A percentile compares a stretch with the other conserved stretches of the same genome.
These are phyloP conservation scores for Rhingia campestris DNA, from an alignment of 2,888 invertebrate species.

Conservation along the genomic window DNA sequence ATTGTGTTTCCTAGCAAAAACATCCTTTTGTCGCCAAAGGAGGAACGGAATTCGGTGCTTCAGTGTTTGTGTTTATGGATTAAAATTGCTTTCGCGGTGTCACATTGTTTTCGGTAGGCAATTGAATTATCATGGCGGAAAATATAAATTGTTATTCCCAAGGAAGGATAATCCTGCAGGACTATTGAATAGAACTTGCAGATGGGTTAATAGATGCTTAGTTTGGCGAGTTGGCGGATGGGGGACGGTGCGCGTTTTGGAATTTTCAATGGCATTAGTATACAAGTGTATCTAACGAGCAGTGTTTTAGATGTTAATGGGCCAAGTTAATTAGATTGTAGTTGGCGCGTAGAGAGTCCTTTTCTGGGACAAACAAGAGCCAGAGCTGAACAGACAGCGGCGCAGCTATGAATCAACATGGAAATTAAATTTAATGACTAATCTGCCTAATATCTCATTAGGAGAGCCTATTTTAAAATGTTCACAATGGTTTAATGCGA, in stretches of 20 bases:
- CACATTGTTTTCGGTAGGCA: slow-evolving; percentile 64
- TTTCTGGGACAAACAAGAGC: neutral
- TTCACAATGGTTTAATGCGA: slow-evolving; percentile 6
- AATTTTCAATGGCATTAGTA: slow-evolving; percentile 41
- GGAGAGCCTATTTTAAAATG: neutral
- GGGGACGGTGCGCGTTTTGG: slow-evolving; percentile 19
- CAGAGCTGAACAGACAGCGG: neutral
- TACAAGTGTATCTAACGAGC: slow-evolving; percentile 38
- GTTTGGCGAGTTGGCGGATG: slow-evolving; percentile 15
- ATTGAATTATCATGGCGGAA: slow-evolving; percentile 68
- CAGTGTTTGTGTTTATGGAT: slow-evolving; percentile 54
- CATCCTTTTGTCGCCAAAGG: slow-evolving; percentile 37
- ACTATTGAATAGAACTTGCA: slow-evolving; percentile 29
- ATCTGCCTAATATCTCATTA: slow-evolving; percentile 20
- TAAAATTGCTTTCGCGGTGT: slow-evolving; percentile 70
- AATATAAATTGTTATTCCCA: slow-evolving; percentile 67
- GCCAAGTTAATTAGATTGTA: slow-evolving; percentile 59
- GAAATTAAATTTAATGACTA: slow-evolving; percentile 36
- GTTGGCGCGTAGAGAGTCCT: slow-evolving; percentile 1
- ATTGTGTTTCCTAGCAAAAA: slow-evolving; percentile 44
- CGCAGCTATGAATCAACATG: slow-evolving; percentile 19
- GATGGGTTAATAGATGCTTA: slow-evolving; percentile 58
- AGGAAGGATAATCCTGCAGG: slow-evolving; percentile 57
- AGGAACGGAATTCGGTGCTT: slow-evolving; percentile 14
- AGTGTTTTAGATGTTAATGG: slow-evolving; percentile 58